Evolutionary conservation across 2,113 vertebrate species (phyloP), one percentile per base, ranked within the genome.

Genomic region (Chroicocephalus ridibundus): DNA sequence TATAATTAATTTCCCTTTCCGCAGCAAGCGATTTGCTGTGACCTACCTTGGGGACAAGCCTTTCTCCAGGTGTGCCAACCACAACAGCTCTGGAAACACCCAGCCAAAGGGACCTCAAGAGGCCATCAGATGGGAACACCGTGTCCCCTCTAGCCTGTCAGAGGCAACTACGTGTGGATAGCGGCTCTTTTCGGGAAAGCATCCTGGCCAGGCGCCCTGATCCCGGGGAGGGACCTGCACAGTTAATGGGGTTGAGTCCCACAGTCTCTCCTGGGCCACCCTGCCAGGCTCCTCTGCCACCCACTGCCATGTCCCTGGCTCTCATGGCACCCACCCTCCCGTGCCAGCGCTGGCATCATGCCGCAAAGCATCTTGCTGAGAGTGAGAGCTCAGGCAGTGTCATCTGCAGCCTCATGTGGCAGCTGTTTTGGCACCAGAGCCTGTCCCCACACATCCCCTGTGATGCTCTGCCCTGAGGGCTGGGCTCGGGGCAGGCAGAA

Each of bases 1-100:
- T 84, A 13, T 96, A 95, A 97, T 95, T 97, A 94, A 97, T 97
- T 94, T 96, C 96, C 96, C 75, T 94, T 96, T 96, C 96, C 93
- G 78, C 77, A 94, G 72, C 92, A 84, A 84, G 68, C 0, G 1
- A 68, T 94, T 54, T 68, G 74, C 81, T 95, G 47, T 87, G 91
- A 79, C 93, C 95, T 84, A 62, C 93, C 97, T 82, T 51, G 78
- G 94, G 95, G 93, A 95, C 90, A 61, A 57, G 88, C 69, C 44
- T 89, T 93, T 94, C 74, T 92, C 93, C 96, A 97, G 97, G 93
- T 97, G 86, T 85, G 91, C 94, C 93, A 95, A 68, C 92, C 89
- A 91, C 76, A 90, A 86, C 80, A 94, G 82, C 86, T 84, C 86
- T 54, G 71, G 31, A 90, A 81, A 68, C 86, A 75, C 24, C 36